Base-by-base conservation (phyloP, 2,797 vertebrate species). In the Notoglanidium macrostoma region DNA sequence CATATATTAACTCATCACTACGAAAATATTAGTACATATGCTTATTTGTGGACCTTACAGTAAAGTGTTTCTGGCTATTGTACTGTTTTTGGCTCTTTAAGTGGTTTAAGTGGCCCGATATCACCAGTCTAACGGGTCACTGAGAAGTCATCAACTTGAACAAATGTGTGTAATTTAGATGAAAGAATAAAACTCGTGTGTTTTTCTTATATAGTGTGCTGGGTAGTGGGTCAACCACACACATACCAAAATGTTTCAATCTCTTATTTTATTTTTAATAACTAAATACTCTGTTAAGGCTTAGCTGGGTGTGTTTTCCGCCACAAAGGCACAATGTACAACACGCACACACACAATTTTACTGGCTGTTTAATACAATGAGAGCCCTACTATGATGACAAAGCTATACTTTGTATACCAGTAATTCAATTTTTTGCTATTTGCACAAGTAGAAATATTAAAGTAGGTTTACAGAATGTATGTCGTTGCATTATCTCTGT, bases 391-490 rank as follows among this genome's bases (percentile, higher is more conserved):
- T 86, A 91, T 68, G 55, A 93, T 87, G 74, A 92, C 92, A 92
- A 67, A 88, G 91, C 88, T 91, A 87, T 91, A 92, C 87, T 94
- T 91, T 94, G 92, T 93, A 95, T 94, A 91, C 94, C 94, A 76
- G 57, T 76, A 17, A 93, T 94, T 94, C 96, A 93, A 96, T 95
- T 95, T 95, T 93, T 97, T 97, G 95, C 95, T 90, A 94, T 96
- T 96, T 97, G 93, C 96, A 95, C 96, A 97, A 90, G 65, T 83
- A 91, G 68, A 90, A 63, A 77, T 84, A 86, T 80, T 85, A 84
- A 89, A 89, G 76, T 88, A 88, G 85, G 86, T 87, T 85, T 85
- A 86, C 87, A n/a, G 84, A 89, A 85, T 86, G 86, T 91, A 87
- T 87, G 84, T 55, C 70, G 73, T 88, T 85, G 19, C 2, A 65